Percentiles rank a stretch among this genome's conserved stretches.
Evolutionary conservation across 1,140 invertebrate species (phyloP).

Genomic region (Chlorops oryzae): DNA sequence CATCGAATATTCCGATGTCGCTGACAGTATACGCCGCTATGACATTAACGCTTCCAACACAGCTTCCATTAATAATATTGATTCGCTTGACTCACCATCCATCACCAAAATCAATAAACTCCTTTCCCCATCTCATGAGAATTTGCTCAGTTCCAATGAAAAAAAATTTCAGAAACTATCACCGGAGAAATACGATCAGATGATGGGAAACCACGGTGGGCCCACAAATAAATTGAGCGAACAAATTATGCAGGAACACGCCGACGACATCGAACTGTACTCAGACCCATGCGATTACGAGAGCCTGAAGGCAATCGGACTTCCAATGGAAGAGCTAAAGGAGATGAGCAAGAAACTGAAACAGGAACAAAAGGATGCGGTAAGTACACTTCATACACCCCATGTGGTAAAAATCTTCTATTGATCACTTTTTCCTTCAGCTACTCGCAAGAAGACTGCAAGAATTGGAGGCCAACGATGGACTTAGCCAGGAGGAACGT

Average conservation of each 20-base stretch:
- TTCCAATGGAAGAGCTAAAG: slow-evolving; percentile 54
- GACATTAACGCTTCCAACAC: slow-evolving; percentile 22
- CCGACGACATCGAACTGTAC: slow-evolving; percentile 43
- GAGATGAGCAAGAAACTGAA: slow-evolving; percentile 54
- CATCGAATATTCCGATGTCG: slow-evolving; percentile 43
- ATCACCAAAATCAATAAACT: slow-evolving; percentile 15
- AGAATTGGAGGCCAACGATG: slow-evolving; percentile 57
- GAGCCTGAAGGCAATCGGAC: slow-evolving; percentile 50
- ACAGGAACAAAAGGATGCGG: slow-evolving; percentile 58
- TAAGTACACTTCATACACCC: slow-evolving; percentile 9
- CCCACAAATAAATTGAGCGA: slow-evolving; percentile 18
- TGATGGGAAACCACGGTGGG: slow-evolving; percentile 36
- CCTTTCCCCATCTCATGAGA: slow-evolving; percentile 38
- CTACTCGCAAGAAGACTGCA: slow-evolving; percentile 53
- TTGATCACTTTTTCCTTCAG: slow-evolving; percentile 15
- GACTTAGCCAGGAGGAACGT: slow-evolving; percentile 43
- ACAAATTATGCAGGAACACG: slow-evolving; percentile 38
- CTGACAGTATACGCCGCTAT: slow-evolving; percentile 40
- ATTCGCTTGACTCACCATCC: slow-evolving; percentile 6
- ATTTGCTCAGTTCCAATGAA: slow-evolving; percentile 38
- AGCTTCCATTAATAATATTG: slow-evolving; percentile 8
- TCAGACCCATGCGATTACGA: slow-evolving; percentile 45
- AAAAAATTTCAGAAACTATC: slow-evolving; percentile 47
- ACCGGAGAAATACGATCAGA: slow-evolving; percentile 42
- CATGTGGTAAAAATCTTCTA: not conserved